phyloP scores from a whole-genome alignment of 2,888 invertebrate species.

The Lobophora halterata region DNA sequence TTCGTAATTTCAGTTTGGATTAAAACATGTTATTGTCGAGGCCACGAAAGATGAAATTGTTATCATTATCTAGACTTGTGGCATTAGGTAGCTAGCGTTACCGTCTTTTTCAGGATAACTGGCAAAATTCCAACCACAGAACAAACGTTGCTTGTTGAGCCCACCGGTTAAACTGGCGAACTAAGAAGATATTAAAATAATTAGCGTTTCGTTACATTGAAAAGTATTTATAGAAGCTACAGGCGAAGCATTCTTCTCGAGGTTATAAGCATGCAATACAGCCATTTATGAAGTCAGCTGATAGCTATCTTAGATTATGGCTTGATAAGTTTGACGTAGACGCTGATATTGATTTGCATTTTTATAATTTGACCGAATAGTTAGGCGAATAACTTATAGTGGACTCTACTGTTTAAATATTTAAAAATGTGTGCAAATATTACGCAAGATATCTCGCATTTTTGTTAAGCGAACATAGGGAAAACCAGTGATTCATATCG shows the following conservation, averaged over 20 bases:
- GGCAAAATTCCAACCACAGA: conserved; percentile 47
- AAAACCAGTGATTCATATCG: too few species aligned
- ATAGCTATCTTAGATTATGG: conserved; percentile 6
- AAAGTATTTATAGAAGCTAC: too few species aligned
- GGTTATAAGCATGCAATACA: conserved; percentile 17
- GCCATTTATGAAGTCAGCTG: conserved; percentile 11
- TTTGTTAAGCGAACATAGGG: too few species aligned
- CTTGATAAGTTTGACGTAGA: conserved; percentile 7
- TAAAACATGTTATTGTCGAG: background rate
- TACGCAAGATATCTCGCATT: too few species aligned
- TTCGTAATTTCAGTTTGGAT: background rate
- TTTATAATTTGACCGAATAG: background rate
- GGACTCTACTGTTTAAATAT: too few species aligned
- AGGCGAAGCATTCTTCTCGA: conserved; percentile 7
- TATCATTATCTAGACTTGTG: conserved; percentile 20
- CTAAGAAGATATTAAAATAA: conserved; percentile 9
- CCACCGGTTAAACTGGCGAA: conserved; percentile 13
- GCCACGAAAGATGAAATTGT: conserved; percentile 10
- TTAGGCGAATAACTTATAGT: background rate
- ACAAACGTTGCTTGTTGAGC: conserved; percentile 35
- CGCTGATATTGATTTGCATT: conserved; percentile 9
- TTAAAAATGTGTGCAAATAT: too few species aligned
- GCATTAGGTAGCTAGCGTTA: conserved; percentile 23
- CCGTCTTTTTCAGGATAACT: conserved; percentile 37
- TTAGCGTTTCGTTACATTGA: conserved; percentile 7